Evolutionary conservation across 2,888 invertebrate species (phyloP).

Genomic region (Neuroscelio doddi): DNA sequence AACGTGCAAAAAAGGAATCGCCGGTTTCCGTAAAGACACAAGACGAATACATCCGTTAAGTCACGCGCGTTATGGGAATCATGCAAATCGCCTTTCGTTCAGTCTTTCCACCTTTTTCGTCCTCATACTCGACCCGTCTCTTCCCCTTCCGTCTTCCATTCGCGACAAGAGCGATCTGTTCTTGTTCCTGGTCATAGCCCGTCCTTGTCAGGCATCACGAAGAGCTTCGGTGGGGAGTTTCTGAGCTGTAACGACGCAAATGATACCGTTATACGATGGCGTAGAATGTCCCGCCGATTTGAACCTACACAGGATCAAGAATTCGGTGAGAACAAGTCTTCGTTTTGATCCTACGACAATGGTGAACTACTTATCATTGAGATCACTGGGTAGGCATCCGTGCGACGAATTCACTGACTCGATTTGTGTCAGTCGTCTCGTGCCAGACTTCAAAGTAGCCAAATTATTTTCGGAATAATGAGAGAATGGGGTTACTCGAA

Average conservation of each 20-base stretch:
- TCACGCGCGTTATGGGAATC: slow-evolving; percentile 58
- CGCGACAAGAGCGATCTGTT: slow-evolving; percentile 49
- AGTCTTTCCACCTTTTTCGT: background rate
- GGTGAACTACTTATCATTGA: slow-evolving; percentile 69
- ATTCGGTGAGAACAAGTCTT: slow-evolving; percentile 33
- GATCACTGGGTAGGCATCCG: slow-evolving; percentile 63
- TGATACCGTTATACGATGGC: slow-evolving; percentile 69
- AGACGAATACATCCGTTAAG: slow-evolving; percentile 61
- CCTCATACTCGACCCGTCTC: slow-evolving; percentile 1
- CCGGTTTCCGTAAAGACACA: slow-evolving; percentile 31
- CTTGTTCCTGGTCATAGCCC: slow-evolving; percentile 51
- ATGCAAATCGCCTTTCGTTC: slow-evolving; percentile 56
- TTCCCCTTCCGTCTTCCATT: slow-evolving; percentile 37
- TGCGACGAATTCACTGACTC: slow-evolving; percentile 59
- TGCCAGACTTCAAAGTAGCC: background rate
- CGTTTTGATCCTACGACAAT: slow-evolving; percentile 63
- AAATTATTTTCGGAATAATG: slow-evolving; percentile 9
- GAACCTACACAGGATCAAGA: slow-evolving; percentile 21
- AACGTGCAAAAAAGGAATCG: slow-evolving; percentile 23
- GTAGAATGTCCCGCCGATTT: slow-evolving; percentile 45
- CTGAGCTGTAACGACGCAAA: slow-evolving; percentile 63
- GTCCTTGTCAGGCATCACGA: slow-evolving; percentile 49
- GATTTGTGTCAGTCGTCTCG: slow-evolving; percentile 31
- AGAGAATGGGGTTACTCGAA: background rate
- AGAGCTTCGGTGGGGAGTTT: slow-evolving; percentile 45